Base-by-base conservation (phyloP, 23 tunicate genomes). In the Styela clava region DNA sequence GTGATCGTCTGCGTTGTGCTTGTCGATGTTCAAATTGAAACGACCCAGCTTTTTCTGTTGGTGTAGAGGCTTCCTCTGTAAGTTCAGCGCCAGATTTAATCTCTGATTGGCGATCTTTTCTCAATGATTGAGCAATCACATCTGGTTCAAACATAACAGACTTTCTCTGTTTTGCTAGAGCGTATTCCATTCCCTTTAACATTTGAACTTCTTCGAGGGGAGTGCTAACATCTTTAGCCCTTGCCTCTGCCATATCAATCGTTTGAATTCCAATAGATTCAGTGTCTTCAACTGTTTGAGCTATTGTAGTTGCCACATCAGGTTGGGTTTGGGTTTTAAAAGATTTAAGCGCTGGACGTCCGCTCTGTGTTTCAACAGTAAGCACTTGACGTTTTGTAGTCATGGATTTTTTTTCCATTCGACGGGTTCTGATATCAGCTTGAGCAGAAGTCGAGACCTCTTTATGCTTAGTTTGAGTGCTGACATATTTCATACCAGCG, bases 311-410 rank as follows among this genome's bases (percentile, higher is more conserved):
- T 31, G 77, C 34, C 12, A 71, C 35, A 71, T 71, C 70, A 3
- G 70, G 16, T 20, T 5, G 24, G 16, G 77, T 71, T 76, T 76
- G 81, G 27, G 64, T 76, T 36, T 35, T 21, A 24, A 35, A 44
- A 7, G 65, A 23, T 76, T 52, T 52, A 0, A 22, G 16, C 24
- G 19, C 2, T 16, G 71, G 71, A 18, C 22, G 71, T 29, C 16
- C 24, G 16, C 31, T 1, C 0, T 1, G 71, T 22, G 71, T 67
- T 67, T 67, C n/a, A 0, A 67, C 71, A 67, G 71, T 25, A 25
- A 67, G 31, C 16, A 22, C 16, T 29, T 67, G 22, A 21, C n/a
- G 22, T 29, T 12, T 67, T 25, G 2, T 1, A 16, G 71, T 25
- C 31, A 67, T 67, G 16, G 71, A 18, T 67, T 67, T 29, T 22